Evolutionary conservation across 2,888 invertebrate genomes (phyloP), one percentile per base, ranked within the genome.

Genomic region (Megamerina dolium): DNA sequence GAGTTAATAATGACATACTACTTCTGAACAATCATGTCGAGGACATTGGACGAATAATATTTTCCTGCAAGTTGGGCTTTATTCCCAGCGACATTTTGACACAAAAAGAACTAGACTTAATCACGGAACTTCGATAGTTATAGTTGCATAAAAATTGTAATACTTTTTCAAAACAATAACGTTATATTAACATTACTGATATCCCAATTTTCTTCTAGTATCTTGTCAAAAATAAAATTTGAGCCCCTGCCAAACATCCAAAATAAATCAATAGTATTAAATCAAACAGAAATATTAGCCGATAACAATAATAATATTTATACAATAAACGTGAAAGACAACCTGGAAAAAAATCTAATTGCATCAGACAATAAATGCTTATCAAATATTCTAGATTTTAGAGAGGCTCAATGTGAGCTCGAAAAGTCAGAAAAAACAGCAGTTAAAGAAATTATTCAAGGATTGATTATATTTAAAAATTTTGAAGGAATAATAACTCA

Each of bases 191-290:
- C 35, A 13, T 20, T 44, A 37, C 30, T 41, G 5, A 44, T 43
- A 5, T 37, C 44, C 10, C 29, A 41, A 32, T 30, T 38, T 17
- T 48, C 41, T 6, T 19, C 33, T n/a, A 38, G 12, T 18, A 30
- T 34, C 34, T 36, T 43, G 23, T 35, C 38, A 17, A 34, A 27
- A 42, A 43, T 39, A 20, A 20, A 21, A 14, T 35, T 43, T 14
- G 43, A 43, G 21, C 47, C 47, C 13, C 38, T 45, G 4, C 43
- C 42, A 12, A 49, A 46, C 34, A 38, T 42, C 3, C 19, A 27
- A 5, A 36, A 38, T n/a, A 46, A 48, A 19, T 37, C 43, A 13
- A 38, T 43, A n/a, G 46, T 41, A 39, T 14, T 52, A 10, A 43
- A 42, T n/a, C 41, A 21, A 41, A 36, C 31, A 3, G 23, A 37